Base-by-base conservation (phyloP, 37 sponge, comb jelly and placozoan genomes). In the Dysidea cf. avara region DNA sequence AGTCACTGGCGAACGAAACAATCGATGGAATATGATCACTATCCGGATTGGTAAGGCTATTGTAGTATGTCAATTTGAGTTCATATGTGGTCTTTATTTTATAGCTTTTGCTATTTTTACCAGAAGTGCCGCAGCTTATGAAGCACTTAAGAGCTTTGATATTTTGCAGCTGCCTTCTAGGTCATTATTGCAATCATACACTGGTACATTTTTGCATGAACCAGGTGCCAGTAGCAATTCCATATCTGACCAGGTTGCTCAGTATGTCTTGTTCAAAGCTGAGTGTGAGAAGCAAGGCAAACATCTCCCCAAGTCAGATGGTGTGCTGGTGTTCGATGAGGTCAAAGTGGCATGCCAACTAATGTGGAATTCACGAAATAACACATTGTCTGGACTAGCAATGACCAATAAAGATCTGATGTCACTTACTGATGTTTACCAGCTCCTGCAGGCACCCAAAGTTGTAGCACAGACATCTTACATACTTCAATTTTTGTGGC, bases 71-170 rank as follows among this genome's bases (percentile, higher is more conserved):
- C n/a, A n/a, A n/a, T n/a, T n/a, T n/a, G n/a, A n/a, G n/a, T n/a
- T n/a, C n/a, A n/a, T n/a, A n/a, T n/a, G n/a, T n/a, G n/a, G n/a
- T n/a, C n/a, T n/a, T 20, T 50, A 17, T 50, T 20, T 50, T n/a
- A n/a, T n/a, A n/a, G n/a, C n/a, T n/a, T n/a, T n/a, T n/a, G n/a
- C n/a, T n/a, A n/a, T n/a, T n/a, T n/a, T n/a, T n/a, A n/a, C n/a
- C n/a, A n/a, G 46, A 12, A 43, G 21, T 17, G 47, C 68, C 7
- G 6, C 68, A 39, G 68, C 68, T 17, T 40, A 67, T 67, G 68
- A 67, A 28, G 68, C 68, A 11, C 47, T 67, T 7, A 67, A 18
- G 12, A 16, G 48, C 38, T 67, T 67, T 67, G 6, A 67, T n/a
- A n/a, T n/a, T n/a, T n/a, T n/a, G n/a, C n/a, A n/a, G n/a, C n/a